Conservation (phyloP, 30 jellyfish, hydroid and myxozoan genomes). For the Chrysaora quinquecirrha region DNA sequence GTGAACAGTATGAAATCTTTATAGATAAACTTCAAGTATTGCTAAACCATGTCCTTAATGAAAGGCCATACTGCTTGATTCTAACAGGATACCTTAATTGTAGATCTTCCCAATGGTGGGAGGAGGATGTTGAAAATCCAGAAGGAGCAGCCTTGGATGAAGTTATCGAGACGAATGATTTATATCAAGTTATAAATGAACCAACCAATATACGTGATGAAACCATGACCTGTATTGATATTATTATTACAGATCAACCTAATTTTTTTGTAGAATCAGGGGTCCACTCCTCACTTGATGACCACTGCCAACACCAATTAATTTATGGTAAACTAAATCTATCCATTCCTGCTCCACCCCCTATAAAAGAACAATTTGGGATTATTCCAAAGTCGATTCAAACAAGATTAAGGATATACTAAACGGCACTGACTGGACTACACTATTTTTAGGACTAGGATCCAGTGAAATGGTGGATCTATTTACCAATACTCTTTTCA, state of each 20-base stretch:
- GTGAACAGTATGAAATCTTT: conserved; percentile 46
- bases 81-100: conserved; percentile 44
- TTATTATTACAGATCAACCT: too few species aligned
- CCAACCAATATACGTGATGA: conserved; percentile 44
- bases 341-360: conserved; percentile 54
- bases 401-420: too few species aligned
- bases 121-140: conserved; percentile 35
- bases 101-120: conserved; percentile 58
- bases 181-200: conserved; percentile 42
- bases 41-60: conserved; percentile 54
- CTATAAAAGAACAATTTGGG: conserved; percentile 60
- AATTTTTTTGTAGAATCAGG: conserved; percentile 38
- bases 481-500: too few species aligned
- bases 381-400: too few species aligned
- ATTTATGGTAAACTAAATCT: too few species aligned
- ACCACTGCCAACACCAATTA: conserved; percentile 43
- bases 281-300: conserved; percentile 49
- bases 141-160: conserved; percentile 47
- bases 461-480: too few species aligned
- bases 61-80: conserved; percentile 55
- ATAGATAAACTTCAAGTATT: conserved; percentile 52
- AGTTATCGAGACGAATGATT: conserved; percentile 36
- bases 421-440: too few species aligned
- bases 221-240: conserved; percentile 38
- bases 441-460: too few species aligned